These are phyloP conservation scores for Rhimphoctona megacephalus DNA, from an alignment of 2,888 invertebrate genomes.

Conservation along the genomic window DNA sequence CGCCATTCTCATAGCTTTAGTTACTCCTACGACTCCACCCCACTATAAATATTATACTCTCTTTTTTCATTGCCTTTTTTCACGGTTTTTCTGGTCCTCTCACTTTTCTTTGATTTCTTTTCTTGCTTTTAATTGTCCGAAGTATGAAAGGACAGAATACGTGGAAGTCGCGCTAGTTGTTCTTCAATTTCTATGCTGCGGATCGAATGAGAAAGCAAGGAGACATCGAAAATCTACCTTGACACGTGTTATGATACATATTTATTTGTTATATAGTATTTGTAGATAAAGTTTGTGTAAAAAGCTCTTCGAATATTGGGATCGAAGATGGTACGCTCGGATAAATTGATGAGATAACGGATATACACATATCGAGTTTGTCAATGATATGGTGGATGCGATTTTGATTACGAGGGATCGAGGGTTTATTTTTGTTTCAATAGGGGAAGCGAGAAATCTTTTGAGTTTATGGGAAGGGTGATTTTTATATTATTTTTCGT, in stretches of 20 bases:
- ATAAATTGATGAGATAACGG: slow-evolving; percentile 30
- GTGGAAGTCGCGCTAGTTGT: neutral
- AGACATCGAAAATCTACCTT: neutral
- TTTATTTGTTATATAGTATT: neutral
- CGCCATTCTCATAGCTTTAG: slow-evolving; percentile 49
- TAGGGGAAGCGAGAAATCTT: neutral
- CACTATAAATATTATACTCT: slow-evolving; percentile 15
- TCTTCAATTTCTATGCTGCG: neutral
- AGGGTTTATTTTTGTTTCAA: neutral
- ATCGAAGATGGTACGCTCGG: neutral
- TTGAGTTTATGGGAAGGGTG: neutral
- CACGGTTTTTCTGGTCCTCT: slow-evolving; percentile 28
- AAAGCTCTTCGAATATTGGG: neutral
- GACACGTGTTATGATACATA: neutral
- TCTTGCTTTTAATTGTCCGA: neutral
- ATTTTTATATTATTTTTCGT: neutral
- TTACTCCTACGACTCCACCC: slow-evolving; percentile 36
- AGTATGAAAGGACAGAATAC: neutral
- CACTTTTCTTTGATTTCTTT: slow-evolving; percentile 5
- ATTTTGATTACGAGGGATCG: slow-evolving; percentile 14
- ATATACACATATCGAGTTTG: neutral
- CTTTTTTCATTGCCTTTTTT: slow-evolving; percentile 21
- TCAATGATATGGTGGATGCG: neutral
- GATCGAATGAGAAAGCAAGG: neutral
- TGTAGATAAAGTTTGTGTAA: neutral